Percentiles rank a stretch among this genome's conserved stretches.
phyloP scores from a whole-genome alignment of 2,113 vertebrate genomes.

The Calonectris borealis region DNA sequence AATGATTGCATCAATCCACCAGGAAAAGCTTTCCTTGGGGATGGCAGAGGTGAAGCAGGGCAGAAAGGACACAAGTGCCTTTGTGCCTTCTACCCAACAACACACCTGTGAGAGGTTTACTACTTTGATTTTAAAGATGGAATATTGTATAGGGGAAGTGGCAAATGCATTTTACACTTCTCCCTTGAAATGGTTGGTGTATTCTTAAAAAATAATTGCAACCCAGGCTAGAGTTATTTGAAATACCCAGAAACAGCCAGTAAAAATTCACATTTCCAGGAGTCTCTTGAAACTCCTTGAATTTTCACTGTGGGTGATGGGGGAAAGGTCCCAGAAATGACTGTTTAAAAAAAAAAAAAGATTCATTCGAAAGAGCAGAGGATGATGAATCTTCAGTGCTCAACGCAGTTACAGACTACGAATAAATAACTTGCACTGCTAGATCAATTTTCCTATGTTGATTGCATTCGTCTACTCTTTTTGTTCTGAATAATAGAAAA shows the following conservation, averaged over 20 bases:
- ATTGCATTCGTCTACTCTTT: background rate
- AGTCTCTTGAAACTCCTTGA: background rate
- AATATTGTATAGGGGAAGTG: background rate
- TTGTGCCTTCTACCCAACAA: background rate
- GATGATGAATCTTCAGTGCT: background rate
- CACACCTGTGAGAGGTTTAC: background rate
- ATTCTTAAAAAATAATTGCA: background rate
- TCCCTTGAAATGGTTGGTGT: background rate
- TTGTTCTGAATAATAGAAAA: background rate
- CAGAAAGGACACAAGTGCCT: background rate
- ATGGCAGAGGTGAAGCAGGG: background rate
- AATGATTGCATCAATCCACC: background rate
- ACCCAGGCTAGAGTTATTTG: background rate
- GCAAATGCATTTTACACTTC: background rate
- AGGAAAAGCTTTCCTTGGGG: background rate
- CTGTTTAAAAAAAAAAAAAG: background rate
- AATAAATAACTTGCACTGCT: background rate
- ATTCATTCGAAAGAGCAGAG: background rate
- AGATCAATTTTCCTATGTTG: background rate
- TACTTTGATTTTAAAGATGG: background rate
- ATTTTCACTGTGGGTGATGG: background rate
- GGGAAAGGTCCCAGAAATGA: background rate
- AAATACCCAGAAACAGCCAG: background rate
- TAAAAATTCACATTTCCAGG: background rate
- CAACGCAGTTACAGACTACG: background rate